Conservation (phyloP, 2,888 invertebrate genomes). For the Apodemia duryi region DNA sequence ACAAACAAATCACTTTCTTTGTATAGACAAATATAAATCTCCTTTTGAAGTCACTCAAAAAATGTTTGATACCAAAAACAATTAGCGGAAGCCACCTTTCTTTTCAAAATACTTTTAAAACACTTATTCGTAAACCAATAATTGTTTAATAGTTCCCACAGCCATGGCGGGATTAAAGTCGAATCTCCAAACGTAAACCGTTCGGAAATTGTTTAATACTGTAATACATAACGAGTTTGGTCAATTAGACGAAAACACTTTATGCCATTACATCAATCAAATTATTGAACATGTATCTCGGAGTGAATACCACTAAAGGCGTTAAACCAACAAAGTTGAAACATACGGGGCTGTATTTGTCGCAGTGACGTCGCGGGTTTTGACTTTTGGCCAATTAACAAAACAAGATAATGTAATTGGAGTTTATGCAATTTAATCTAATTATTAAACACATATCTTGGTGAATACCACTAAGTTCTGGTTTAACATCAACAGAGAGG, state of each 20-base stretch:
- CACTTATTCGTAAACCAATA: slow-evolving; percentile 8
- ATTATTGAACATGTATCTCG: slow-evolving; percentile 32
- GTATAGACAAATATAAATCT: too few relatives aligned
- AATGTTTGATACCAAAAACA: too few relatives aligned
- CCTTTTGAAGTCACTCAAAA: too few relatives aligned
- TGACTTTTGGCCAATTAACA: background rate
- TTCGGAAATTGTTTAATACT: slow-evolving; percentile 18
- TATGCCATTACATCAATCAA: slow-evolving; percentile 43
- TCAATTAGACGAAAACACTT: slow-evolving; percentile 18
- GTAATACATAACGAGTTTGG: slow-evolving; percentile 18
- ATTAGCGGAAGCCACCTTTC: too few relatives aligned
- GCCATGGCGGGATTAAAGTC: background rate
- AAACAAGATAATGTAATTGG: background rate
- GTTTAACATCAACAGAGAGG: too few relatives aligned
- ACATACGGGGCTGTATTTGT: background rate
- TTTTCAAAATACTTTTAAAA: background rate
- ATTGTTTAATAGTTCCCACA: slow-evolving; percentile 11
- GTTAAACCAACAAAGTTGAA: slow-evolving; percentile 46
- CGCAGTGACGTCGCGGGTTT: background rate
- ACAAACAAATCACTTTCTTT: too few relatives aligned
- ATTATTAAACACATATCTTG: slow-evolving; percentile 4
- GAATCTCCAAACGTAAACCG: slow-evolving; percentile 13
- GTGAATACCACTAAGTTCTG: background rate
- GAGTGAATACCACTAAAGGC: slow-evolving; percentile 32
- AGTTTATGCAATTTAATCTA: background rate